Evolutionary conservation across 2,797 vertebrate genomes (phyloP), one percentile per base, ranked within the genome.

Genomic region (Oreochromis grahami): DNA sequence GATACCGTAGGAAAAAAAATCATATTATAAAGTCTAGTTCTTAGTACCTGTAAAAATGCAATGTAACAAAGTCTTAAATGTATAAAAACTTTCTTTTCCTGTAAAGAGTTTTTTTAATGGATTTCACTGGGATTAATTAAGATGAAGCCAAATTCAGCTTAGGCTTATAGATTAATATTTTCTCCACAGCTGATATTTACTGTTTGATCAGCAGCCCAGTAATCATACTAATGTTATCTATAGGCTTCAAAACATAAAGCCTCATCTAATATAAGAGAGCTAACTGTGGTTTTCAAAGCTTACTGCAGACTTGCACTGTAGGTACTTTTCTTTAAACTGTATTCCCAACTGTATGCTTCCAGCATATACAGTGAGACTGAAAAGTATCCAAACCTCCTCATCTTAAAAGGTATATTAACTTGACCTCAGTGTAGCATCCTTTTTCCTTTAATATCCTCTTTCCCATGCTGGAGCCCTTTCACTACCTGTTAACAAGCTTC

Each of bases 81-180:
- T 24, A 58, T 34, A 24, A 70, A 48, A 19, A 34, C 17, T 3
- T 41, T 24, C 0, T 26, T 56, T 14, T 55, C 6, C 11, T 38
- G 53, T 51, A 60, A 19, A 74, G 2, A 38, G 24, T 76, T 81
- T 19, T 29, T 68, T 74, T 50, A 50, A 79, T 51, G 13, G 10
- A 78, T 74, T 77, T 53, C 6, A 32, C 24, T 12, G 45, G 45
- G 10, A 9, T 80, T 7, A 50, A 72, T 41, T 43, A 10, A 2
- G 21, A 60, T 48, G 0, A 74, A 74, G 0, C 12, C 38, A 11
- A 34, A 24, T 65, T 63, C 5, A 17, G 0, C 4, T 8, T 0
- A 7, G 10, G 29, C 3, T 77, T 76, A 36, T 5, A 56, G 29
- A 78, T 72, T 10, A 70, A 14, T 6, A 13, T 58, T 70, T 60